These are phyloP conservation scores for Scelioninae gen. 1 DNA, from an alignment of 2,888 invertebrate species.

Conservation along the genomic window DNA sequence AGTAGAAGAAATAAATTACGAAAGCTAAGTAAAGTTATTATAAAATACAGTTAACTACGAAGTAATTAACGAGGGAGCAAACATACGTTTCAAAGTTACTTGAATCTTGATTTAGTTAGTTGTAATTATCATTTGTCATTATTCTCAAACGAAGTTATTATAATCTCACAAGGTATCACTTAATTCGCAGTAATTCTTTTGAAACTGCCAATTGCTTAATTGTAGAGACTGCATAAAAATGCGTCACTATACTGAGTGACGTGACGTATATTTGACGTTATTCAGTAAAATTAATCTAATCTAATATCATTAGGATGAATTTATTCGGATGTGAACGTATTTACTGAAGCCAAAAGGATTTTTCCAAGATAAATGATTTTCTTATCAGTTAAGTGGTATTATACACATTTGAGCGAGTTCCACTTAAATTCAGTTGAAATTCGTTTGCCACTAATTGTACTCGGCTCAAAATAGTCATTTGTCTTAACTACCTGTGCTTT, in stretches of 20 bases:
- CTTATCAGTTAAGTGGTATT: constrained; percentile 36
- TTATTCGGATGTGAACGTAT: constrained; percentile 36
- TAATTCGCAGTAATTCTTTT: too few relatives aligned
- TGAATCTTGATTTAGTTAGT: constrained; percentile 18
- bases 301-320: constrained; percentile 17
- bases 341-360: constrained; percentile 35
- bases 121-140: constrained; percentile 14
- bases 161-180: too few relatives aligned
- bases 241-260: too few relatives aligned
- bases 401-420: constrained; percentile 14
- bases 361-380: constrained; percentile 37
- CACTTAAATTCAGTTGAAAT: constrained; percentile 25
- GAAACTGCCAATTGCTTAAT: too few relatives aligned
- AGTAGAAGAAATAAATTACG: not conserved
- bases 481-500: not conserved
- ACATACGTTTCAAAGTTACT: constrained; percentile 27
- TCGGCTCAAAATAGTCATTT: constrained; percentile 5
- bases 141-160: not conserved
- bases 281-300: constrained; percentile 8
- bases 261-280: constrained; percentile 22
- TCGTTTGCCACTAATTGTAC: constrained; percentile 16
- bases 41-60: constrained; percentile 19
- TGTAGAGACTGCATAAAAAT: too few relatives aligned
- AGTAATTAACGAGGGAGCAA: constrained; percentile 19
- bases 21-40: constrained; percentile 1